Evolutionary conservation across 2,797 vertebrate species (phyloP).

Genomic region (Corythornis leucogaster): DNA sequence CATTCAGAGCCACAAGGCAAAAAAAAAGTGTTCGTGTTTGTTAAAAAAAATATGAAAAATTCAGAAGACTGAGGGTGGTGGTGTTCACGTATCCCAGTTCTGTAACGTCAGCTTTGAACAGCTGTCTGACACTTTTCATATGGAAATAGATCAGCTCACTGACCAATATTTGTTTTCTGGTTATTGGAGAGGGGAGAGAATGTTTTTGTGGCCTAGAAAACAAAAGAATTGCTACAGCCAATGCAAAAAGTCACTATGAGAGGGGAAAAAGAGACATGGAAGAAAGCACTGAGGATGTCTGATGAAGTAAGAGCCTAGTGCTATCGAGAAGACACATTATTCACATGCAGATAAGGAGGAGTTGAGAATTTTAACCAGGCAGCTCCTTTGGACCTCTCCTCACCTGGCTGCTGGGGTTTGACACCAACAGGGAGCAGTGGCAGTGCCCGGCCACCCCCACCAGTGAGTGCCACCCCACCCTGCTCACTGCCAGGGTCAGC

Average conservation of each 20-base stretch:
- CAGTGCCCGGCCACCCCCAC: background rate
- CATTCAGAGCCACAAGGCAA: background rate
- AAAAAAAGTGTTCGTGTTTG: background rate
- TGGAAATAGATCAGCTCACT: background rate
- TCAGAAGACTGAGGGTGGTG: background rate
- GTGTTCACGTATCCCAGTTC: background rate
- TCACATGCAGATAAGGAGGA: background rate
- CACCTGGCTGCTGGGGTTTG: accelerated
- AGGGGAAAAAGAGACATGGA: background rate
- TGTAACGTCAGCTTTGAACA: background rate
- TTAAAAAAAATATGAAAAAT: background rate
- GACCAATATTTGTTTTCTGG: background rate
- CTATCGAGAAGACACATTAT: background rate
- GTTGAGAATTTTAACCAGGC: background rate
- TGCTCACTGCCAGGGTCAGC: background rate
- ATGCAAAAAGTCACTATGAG: background rate
- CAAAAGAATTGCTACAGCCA: background rate
- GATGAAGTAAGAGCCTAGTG: background rate
- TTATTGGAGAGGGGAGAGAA: background rate
- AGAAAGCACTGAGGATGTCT: background rate
- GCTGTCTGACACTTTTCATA: background rate
- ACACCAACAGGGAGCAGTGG: background rate
- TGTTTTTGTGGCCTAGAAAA: background rate
- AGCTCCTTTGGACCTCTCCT: background rate
- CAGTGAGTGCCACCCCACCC: background rate